Evolutionary conservation across 2,888 invertebrate species (phyloP).

Genomic region (Slavum lentiscoides): DNA sequence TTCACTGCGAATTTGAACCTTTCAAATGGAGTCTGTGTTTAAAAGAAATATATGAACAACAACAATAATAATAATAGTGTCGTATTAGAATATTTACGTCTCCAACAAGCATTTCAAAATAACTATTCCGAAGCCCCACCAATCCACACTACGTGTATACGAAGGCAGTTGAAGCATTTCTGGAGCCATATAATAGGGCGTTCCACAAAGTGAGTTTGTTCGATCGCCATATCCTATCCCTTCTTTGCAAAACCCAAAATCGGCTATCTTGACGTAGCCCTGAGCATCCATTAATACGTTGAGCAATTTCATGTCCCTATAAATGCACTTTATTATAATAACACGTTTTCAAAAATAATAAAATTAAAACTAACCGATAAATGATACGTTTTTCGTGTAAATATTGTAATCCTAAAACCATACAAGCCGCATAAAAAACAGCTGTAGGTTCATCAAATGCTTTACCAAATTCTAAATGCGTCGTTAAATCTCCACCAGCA

Average conservation of each 20-base stretch:
- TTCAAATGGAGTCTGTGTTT: constrained; percentile 87
- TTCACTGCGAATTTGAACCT: constrained; percentile 99
- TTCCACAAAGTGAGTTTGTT: constrained; percentile 98
- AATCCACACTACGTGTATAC: constrained; percentile 98
- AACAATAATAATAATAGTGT: too few relatives aligned
- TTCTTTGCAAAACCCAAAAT: constrained; percentile 98
- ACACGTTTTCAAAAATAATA: too few relatives aligned
- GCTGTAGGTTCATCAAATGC: too few relatives aligned
- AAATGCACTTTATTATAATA: constrained; percentile 62
- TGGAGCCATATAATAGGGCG: constrained; percentile 96
- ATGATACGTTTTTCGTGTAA: too few relatives aligned
- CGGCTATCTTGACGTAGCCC: constrained; percentile 99
- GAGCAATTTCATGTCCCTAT: constrained; percentile 92
- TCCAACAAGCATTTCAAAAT: constrained; percentile 99
- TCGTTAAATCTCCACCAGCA: too few relatives aligned
- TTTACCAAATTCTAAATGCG: too few relatives aligned
- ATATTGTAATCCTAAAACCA: too few relatives aligned
- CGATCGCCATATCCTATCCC: constrained; percentile 98
- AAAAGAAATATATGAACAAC: constrained; percentile 2
- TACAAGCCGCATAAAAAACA: too few relatives aligned
- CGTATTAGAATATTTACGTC: constrained; percentile 68
- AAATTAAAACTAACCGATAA: too few relatives aligned
- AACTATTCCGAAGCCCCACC: constrained; percentile 99
- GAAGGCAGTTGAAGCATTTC: constrained; percentile 98
- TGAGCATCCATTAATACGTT: constrained; percentile 96